Conservation (phyloP, 2,797 vertebrate genomes). For the Manis javanica region DNA sequence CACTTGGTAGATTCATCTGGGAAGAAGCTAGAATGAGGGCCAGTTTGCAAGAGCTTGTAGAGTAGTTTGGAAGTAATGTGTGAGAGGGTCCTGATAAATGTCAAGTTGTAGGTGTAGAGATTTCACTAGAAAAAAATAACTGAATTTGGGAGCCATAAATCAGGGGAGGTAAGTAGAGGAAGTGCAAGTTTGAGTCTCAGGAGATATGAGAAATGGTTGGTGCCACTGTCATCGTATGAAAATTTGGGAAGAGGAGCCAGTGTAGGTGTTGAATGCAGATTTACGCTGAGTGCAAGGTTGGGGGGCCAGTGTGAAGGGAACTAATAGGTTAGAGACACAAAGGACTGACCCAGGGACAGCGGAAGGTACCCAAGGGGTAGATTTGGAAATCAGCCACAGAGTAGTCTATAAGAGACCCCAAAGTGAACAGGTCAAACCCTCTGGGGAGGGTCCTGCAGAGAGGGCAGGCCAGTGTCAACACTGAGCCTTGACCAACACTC, state of each 20-base stretch:
- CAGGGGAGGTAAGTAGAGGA: not conserved
- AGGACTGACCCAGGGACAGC: not conserved
- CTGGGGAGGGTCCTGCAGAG: not conserved
- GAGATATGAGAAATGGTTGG: not conserved
- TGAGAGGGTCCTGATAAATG: not conserved
- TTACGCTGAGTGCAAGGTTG: not conserved
- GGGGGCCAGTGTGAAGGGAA: not conserved
- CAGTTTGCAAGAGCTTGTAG: not conserved
- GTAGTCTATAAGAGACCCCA: not conserved
- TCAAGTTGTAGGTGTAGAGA: not conserved
- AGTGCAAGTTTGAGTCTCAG: not conserved
- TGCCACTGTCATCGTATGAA: not conserved
- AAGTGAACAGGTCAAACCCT: not conserved
- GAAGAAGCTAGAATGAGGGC: not conserved
- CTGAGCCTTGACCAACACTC: not conserved
- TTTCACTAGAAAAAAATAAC: not conserved
- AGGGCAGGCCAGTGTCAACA: not conserved
- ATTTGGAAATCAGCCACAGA: not conserved
- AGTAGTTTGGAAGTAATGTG: not conserved
- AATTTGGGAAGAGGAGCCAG: not conserved
- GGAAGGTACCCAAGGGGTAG: not conserved
- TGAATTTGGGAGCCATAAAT: not conserved
- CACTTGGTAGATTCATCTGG: not conserved
- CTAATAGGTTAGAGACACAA: not conserved
- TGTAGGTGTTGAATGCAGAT: not conserved